phyloP scores from a whole-genome alignment of 2,113 vertebrate species.

The Cyprinus carpio region DNA sequence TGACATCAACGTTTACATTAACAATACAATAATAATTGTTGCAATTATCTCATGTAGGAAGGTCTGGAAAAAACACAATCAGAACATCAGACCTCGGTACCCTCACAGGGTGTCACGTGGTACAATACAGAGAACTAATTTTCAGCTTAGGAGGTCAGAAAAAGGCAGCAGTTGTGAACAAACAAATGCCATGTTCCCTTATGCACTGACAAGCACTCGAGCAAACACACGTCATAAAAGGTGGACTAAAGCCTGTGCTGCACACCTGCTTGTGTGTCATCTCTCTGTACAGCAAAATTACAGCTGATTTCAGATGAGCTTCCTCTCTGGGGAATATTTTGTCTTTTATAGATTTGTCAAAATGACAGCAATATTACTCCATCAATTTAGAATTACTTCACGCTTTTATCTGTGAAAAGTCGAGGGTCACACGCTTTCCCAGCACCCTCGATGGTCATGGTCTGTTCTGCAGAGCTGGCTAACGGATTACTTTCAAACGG shows the following conservation, averaged over 20 bases:
- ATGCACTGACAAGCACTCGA: conserved; percentile 29
- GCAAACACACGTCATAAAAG: conserved; percentile 49
- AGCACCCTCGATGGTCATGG: conserved; percentile 48
- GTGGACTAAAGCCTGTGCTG: background rate
- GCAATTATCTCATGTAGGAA: background rate
- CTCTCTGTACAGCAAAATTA: conserved; percentile 41
- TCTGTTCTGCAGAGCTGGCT: conserved; percentile 47
- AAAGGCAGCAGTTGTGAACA: background rate
- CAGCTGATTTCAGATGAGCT: conserved; percentile 44
- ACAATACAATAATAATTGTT: background rate
- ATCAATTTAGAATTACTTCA: conserved; percentile 34
- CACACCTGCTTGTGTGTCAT: conserved; percentile 53
- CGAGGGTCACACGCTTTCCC: conserved; percentile 49
- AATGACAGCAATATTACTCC: conserved; percentile 33
- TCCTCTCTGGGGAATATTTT: conserved; percentile 6
- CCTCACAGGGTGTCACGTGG: background rate
- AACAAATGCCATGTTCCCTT: conserved; percentile 26
- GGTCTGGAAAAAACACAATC: background rate
- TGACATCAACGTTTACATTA: background rate
- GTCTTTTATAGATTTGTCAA: conserved; percentile 38
- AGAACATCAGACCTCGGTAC: background rate
- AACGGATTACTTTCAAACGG: conserved; percentile 56
- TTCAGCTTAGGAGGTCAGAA: background rate
- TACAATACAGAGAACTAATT: background rate
- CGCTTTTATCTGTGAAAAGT: conserved; percentile 36